A percentile compares a stretch with the other conserved stretches of the same genome.
phyloP scores from a whole-genome alignment of 2,113 vertebrate genomes.

The Pomatostomus ruficeps region DNA sequence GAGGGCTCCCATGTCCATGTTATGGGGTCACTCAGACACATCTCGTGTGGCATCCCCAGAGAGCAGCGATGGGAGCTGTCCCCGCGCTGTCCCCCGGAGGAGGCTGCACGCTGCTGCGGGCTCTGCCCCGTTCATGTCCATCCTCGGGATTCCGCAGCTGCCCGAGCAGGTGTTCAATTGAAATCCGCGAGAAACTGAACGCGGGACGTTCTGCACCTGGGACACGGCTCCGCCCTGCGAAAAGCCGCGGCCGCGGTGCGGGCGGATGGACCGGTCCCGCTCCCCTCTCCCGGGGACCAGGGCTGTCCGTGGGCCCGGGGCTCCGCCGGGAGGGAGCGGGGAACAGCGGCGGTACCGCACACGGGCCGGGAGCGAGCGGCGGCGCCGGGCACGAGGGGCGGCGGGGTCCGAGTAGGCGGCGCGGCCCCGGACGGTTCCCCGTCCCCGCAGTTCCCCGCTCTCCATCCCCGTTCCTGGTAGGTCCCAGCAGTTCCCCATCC shows the following conservation, averaged over 20 bases:
- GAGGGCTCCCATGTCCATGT: background rate
- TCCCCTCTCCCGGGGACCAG: background rate
- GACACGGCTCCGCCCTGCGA: background rate
- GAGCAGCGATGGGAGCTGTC: background rate
- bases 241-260: background rate
- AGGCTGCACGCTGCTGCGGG: no score
- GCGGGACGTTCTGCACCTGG: background rate
- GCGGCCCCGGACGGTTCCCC: background rate
- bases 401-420: background rate
- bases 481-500: background rate
- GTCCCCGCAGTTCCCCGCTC: background rate
- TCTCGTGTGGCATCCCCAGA: accelerated
- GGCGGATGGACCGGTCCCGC: accelerated
- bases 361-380: background rate
- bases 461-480: background rate
- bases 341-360: background rate
- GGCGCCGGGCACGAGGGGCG: background rate
- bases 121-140: accelerated
- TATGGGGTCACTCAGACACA: accelerated
- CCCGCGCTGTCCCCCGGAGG: background rate
- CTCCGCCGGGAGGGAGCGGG: background rate
- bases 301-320: background rate
- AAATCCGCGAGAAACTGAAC: accelerated
- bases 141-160: accelerated
- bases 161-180: background rate